Evolutionary conservation across 2,888 invertebrate genomes (phyloP).

Genomic region (Melieria picta): DNA sequence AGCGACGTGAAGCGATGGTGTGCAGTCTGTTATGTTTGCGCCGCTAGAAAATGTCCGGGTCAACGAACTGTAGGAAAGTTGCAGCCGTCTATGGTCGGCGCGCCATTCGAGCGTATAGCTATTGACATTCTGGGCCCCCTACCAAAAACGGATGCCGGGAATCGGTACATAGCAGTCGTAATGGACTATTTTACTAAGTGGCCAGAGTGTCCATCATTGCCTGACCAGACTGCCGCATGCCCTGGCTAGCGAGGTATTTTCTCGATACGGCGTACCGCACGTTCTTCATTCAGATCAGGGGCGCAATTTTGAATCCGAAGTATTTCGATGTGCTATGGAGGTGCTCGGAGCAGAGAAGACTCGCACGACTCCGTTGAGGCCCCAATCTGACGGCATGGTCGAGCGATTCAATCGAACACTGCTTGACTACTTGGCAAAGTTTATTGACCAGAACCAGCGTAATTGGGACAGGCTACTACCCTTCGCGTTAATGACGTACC

Average conservation of each 20-base stretch:
- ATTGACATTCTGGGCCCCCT: conserved; percentile 10
- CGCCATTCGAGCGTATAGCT: conserved; percentile 13
- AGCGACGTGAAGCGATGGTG: background rate
- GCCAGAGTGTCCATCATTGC: conserved; percentile 30
- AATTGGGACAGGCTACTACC: conserved; percentile 40
- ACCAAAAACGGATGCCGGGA: conserved; percentile 17
- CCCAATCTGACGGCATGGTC: conserved; percentile 53
- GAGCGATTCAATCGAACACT: conserved; percentile 48
- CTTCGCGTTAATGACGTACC: conserved; percentile 37
- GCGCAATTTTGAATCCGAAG: conserved; percentile 33
- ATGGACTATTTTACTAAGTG: conserved; percentile 34
- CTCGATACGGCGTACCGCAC: conserved; percentile 36
- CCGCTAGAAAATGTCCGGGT: background rate
- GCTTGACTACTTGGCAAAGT: conserved; percentile 42
- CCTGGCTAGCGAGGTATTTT: conserved; percentile 33
- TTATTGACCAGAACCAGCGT: conserved; percentile 36
- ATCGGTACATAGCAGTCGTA: conserved; percentile 34
- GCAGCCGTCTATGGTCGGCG: too few relatives aligned
- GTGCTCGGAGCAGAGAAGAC: conserved; percentile 41
- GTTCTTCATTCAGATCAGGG: conserved; percentile 41
- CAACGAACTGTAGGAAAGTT: background rate
- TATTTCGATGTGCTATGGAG: conserved; percentile 32
- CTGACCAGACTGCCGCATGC: conserved; percentile 34
- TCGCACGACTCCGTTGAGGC: conserved; percentile 48
- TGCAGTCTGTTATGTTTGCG: background rate